Conservation (phyloP, 1,140 invertebrate species). For the Cheumatopsyche charites region DNA sequence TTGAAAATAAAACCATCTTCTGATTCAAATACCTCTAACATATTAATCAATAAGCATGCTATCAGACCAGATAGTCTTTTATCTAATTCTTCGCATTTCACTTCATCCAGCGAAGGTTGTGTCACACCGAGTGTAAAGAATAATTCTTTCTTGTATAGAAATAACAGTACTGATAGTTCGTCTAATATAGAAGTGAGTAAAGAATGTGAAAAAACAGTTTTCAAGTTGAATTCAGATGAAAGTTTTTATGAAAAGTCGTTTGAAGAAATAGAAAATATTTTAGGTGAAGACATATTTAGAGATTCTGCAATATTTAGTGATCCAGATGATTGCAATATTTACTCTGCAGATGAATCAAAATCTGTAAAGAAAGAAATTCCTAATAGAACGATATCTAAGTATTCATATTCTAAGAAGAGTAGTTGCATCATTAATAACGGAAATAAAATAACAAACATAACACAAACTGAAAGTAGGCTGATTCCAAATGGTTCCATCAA, state of each 20-base stretch:
- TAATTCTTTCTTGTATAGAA: conserved; percentile 43
- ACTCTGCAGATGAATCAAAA: not conserved
- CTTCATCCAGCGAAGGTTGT: conserved; percentile 66
- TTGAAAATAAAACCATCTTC: conserved; percentile 58
- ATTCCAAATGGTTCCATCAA: not conserved
- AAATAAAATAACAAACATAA: not conserved
- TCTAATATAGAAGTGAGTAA: not conserved
- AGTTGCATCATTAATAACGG: not conserved
- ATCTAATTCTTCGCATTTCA: conserved; percentile 65
- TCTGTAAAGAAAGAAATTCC: not conserved
- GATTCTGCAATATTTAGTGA: conserved; percentile 87
- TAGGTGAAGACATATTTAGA: conserved; percentile 72
- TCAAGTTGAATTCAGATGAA: conserved; percentile 58
- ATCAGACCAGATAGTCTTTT: conserved; percentile 60
- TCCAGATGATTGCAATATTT: conserved; percentile 54
- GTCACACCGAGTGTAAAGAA: conserved; percentile 36
- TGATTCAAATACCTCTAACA: conserved; percentile 56
- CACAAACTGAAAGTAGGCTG: too few relatives aligned
- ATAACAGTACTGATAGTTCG: conserved; percentile 20
- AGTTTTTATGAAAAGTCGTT: conserved; percentile 79
- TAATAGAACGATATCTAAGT: not conserved
- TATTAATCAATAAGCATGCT: conserved; percentile 62
- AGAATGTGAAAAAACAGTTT: not conserved
- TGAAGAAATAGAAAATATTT: conserved; percentile 71
- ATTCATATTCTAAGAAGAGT: not conserved